These are phyloP conservation scores for Meloidogyne exigua DNA, from an alignment of 1,140 invertebrate genomes.

Conservation along the genomic window DNA sequence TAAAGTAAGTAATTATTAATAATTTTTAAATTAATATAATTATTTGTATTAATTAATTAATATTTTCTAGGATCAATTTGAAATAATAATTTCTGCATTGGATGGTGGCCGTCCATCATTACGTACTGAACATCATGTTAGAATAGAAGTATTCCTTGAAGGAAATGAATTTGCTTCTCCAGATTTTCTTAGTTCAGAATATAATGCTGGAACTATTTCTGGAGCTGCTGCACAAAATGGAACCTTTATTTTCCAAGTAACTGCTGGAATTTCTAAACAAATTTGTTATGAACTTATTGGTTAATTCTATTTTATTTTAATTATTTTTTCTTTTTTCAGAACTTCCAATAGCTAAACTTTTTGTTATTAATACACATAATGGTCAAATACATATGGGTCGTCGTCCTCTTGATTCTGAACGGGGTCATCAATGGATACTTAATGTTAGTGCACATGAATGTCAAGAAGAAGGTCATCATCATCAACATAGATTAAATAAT, in stretches of 20 bases:
- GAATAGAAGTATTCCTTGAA: constrained; percentile 52
- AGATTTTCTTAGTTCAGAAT: constrained; percentile 37
- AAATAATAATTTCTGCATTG: constrained; percentile 36
- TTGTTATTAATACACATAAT: constrained; percentile 39
- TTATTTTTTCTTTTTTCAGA: constrained; percentile 34
- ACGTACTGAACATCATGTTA: constrained; percentile 36
- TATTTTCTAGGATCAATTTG: constrained; percentile 24
- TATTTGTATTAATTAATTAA: neutral
- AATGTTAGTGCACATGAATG: constrained; percentile 37
- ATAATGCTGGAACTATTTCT: constrained; percentile 29
- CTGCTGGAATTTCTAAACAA: constrained; percentile 45
- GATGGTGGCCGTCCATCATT: constrained; percentile 55
- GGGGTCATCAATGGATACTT: constrained; percentile 39
- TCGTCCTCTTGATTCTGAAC: constrained; percentile 38
- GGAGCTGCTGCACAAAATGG: constrained; percentile 40
- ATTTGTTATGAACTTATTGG: constrained; percentile 46
- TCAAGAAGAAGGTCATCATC: neutral
- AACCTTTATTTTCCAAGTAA: constrained; percentile 45
- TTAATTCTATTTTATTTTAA: constrained; percentile 29
- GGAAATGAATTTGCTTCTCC: constrained; percentile 27
- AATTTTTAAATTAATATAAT: constrained; percentile 14
- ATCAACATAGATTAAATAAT: constrained; percentile 3
- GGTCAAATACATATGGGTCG: constrained; percentile 44
- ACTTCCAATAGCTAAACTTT: constrained; percentile 31
- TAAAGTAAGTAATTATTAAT: neutral